Evolutionary conservation across 2,888 invertebrate species (phyloP).

Genomic region (Phlogophora meticulosa): DNA sequence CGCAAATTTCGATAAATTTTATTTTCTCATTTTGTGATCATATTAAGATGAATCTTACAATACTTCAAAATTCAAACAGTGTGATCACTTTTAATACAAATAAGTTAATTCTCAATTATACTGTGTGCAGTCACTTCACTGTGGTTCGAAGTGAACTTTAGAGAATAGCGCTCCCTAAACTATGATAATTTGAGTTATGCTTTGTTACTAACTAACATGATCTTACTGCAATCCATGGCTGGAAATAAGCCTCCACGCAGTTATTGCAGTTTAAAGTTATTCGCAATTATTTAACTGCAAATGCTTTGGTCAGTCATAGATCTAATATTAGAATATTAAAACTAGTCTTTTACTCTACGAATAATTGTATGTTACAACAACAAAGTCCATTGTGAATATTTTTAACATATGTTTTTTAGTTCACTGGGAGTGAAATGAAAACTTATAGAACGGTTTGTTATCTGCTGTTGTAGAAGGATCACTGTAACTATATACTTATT

Average conservation of each 20-base stretch:
- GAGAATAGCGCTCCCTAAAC: too few relatives aligned
- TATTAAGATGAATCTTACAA: neutral
- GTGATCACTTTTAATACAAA: conserved; percentile 1
- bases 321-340: neutral
- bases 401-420: neutral
- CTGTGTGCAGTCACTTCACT: neutral
- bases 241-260: neutral
- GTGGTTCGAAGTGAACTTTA: neutral
- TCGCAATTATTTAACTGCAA: neutral
- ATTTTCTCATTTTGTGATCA: neutral
- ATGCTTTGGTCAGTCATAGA: neutral
- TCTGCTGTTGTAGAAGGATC: neutral
- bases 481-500: neutral
- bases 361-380: neutral
- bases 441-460: neutral
- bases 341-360: neutral
- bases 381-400: neutral
- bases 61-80: neutral
- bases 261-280: neutral
- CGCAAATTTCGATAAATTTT: conserved; percentile 10
- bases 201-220: neutral
- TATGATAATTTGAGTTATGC: neutral
- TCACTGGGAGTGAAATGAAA: neutral
- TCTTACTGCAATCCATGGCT: neutral
- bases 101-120: neutral